Evolutionary conservation across 2,888 invertebrate species (phyloP).

Genomic region (Lypha dubia): DNA sequence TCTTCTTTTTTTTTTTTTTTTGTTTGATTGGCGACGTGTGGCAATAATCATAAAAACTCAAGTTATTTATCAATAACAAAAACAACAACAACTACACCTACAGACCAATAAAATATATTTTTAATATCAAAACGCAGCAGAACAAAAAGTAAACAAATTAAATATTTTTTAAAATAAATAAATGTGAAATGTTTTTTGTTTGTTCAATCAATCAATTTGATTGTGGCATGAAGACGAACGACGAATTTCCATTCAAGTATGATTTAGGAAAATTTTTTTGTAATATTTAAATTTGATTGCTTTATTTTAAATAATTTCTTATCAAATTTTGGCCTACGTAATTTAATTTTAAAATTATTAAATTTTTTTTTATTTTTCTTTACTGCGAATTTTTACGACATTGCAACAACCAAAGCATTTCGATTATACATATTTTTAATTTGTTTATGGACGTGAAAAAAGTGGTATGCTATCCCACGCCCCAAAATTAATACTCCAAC

Average conservation of each 20-base stretch:
- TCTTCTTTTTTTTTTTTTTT: slow-evolving; percentile 38
- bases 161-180: slow-evolving; percentile 31
- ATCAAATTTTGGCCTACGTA: not conserved
- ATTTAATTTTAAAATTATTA: not conserved
- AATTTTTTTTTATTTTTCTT: not conserved
- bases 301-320: not conserved
- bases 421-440: too few relatives aligned
- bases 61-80: slow-evolving; percentile 50
- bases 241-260: slow-evolving; percentile 23
- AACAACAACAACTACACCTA: not conserved
- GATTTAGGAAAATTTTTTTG: not conserved
- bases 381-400: not conserved
- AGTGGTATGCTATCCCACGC: too few relatives aligned
- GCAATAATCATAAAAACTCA: slow-evolving; percentile 58
- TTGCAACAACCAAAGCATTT: too few relatives aligned
- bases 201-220: slow-evolving; percentile 27
- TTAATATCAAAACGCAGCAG: not conserved
- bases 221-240: slow-evolving; percentile 4
- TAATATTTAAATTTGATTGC: slow-evolving; percentile 19
- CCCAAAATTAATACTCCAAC: too few relatives aligned
- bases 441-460: too few relatives aligned
- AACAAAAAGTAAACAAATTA: not conserved
- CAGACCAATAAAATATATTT: slow-evolving; percentile 13
- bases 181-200: slow-evolving; percentile 17
- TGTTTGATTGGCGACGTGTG: slow-evolving; percentile 70